Conservation (phyloP, 1,140 invertebrate species). For the Orchesella cincta region DNA sequence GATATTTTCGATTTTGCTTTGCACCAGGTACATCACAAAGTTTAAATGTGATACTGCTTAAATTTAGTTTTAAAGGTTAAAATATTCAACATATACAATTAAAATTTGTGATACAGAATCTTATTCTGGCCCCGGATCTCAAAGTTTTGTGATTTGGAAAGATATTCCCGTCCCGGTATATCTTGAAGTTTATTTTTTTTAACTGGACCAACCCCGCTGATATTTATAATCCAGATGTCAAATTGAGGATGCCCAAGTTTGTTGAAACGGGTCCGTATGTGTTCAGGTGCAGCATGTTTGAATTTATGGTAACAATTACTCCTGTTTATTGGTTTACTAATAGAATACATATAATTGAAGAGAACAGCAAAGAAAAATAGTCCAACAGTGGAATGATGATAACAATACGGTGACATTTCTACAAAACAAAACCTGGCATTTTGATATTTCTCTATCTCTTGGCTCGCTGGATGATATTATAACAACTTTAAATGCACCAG, state of each 20-base stretch:
- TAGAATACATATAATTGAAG: slow-evolving; percentile 36
- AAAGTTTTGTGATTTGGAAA: slow-evolving; percentile 69
- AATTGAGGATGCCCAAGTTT: slow-evolving; percentile 70
- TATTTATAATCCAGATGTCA: slow-evolving; percentile 60
- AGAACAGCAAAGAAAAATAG: slow-evolving; percentile 55
- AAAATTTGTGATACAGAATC: too few relatives aligned
- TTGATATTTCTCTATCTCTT: slow-evolving; percentile 68
- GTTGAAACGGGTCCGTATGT: slow-evolving; percentile 82
- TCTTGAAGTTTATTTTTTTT: slow-evolving; percentile 80
- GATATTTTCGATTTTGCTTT: too few relatives aligned
- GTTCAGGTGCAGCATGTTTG: too few relatives aligned
- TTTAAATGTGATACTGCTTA: too few relatives aligned
- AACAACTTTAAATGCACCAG: slow-evolving; percentile 75
- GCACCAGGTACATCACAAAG: too few relatives aligned
- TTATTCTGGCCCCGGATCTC: slow-evolving; percentile 47
- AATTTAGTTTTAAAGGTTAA: too few relatives aligned
- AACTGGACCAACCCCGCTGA: slow-evolving; percentile 78
- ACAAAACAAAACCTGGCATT: slow-evolving; percentile 74
- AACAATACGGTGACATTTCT: slow-evolving; percentile 82
- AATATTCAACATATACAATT: too few relatives aligned
- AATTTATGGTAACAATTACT: too few relatives aligned
- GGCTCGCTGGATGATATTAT: slow-evolving; percentile 73
- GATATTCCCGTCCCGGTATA: slow-evolving; percentile 74
- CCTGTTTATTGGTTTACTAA: too few relatives aligned
- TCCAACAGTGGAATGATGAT: slow-evolving; percentile 53